Conservation (phyloP, 2,113 vertebrate genomes). For the Hylia prasina region DNA sequence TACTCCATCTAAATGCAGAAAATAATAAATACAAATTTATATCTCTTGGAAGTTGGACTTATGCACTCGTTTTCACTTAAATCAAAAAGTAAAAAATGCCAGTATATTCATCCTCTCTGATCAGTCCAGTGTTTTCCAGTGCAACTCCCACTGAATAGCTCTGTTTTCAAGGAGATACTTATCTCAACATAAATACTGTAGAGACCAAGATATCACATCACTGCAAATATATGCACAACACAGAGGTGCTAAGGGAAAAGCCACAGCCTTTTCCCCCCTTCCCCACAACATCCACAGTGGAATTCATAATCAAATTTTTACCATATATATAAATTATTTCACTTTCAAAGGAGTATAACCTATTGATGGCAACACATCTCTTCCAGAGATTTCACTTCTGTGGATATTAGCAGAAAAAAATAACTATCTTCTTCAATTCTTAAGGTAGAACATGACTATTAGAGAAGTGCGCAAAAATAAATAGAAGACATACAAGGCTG, state of each 20-base stretch:
- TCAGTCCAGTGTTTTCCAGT: neutral
- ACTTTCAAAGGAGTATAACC: neutral
- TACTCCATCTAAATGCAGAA: neutral
- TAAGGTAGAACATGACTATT: neutral
- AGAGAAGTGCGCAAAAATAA: neutral
- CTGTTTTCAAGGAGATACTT: neutral
- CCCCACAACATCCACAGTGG: neutral
- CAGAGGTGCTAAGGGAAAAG: neutral
- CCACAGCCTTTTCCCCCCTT: neutral
- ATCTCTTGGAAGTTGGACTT: neutral
- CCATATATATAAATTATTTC: neutral
- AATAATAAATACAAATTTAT: neutral
- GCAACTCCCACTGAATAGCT: neutral
- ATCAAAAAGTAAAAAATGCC: neutral
- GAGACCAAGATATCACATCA: neutral
- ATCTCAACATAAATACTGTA: neutral
- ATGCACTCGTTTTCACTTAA: neutral
- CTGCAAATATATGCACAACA: neutral
- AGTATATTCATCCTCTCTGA: neutral
- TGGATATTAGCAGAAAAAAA: neutral
- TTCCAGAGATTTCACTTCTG: neutral
- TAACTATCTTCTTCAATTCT: neutral
- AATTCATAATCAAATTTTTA: neutral
- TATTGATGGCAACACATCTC: neutral
- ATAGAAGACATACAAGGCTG: neutral